Percentiles rank a stretch among this genome's conserved stretches.
These are phyloP conservation scores for Colletes collaris DNA, from an alignment of 2,888 invertebrate genomes.

Conservation along the genomic window DNA sequence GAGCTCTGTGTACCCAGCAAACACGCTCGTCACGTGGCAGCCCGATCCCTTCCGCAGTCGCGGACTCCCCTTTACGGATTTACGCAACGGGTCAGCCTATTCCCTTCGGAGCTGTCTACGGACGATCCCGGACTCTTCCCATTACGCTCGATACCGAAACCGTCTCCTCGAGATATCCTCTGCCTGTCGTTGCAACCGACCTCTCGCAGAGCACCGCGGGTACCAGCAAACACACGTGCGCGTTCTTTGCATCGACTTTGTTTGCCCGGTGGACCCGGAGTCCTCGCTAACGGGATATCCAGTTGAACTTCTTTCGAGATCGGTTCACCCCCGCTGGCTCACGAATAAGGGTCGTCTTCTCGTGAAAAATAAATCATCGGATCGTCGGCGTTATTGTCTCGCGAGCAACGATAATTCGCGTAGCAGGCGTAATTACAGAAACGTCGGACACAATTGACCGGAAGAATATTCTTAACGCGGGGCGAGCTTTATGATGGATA, in stretches of 20 bases:
- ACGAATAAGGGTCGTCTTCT: conserved; percentile 7
- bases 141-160: conserved; percentile 48
- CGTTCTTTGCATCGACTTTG: conserved; percentile 70
- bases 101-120: conserved; percentile 47
- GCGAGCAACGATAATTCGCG: conserved; percentile 9
- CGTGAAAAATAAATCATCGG: too few species aligned
- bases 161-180: conserved; percentile 53
- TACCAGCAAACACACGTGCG: conserved; percentile 77
- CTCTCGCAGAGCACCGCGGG: conserved; percentile 66
- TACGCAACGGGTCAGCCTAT: conserved; percentile 69
- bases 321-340: conserved; percentile 13
- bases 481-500: conserved; percentile 55
- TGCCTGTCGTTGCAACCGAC: conserved; percentile 47
- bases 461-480: conserved; percentile 49
- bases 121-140: conserved; percentile 38
- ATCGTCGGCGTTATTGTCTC: background rate
- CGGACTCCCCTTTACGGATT: conserved; percentile 68
- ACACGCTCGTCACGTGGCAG: conserved; percentile 80
- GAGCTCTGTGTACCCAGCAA: conserved; percentile 81
- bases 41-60: conserved; percentile 69
- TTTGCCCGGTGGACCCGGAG: conserved; percentile 57
- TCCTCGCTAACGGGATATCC: conserved; percentile 38
- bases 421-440: conserved; percentile 31
- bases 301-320: background rate
- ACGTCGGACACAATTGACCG: conserved; percentile 53